Evolutionary conservation across 2,797 vertebrate genomes (phyloP).

Genomic region (Lepidocolaptes lacrymiger): DNA sequence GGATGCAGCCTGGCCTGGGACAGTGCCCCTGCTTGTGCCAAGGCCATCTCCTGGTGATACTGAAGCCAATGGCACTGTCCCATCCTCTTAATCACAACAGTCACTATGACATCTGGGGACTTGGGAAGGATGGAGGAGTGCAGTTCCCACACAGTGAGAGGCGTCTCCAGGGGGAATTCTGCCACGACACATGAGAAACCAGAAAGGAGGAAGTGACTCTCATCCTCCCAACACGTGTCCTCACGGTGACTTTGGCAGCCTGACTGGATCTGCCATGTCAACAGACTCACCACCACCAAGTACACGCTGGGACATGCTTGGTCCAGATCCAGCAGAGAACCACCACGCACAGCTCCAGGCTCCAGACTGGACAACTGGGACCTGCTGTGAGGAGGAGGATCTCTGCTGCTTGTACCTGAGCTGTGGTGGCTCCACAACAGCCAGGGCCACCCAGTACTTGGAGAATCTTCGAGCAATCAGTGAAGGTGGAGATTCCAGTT

Average conservation of each 20-base stretch:
- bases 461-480: accelerated
- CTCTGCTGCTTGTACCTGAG: neutral
- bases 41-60: neutral
- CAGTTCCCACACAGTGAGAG: neutral
- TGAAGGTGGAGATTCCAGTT: neutral
- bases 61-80: neutral
- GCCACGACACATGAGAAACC: neutral
- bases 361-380: accelerated
- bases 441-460: neutral
- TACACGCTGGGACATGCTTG: accelerated
- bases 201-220: neutral
- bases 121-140: neutral
- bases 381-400: neutral
- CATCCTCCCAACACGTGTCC: accelerated
- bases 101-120: neutral
- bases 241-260: neutral
- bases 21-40: neutral
- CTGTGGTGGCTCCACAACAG: neutral
- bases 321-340: neutral
- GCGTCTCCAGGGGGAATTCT: neutral
- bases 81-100: neutral
- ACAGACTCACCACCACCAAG: accelerated
- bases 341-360: neutral
- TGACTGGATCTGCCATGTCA: neutral
- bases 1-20: neutral